Base-by-base conservation (phyloP, 1,140 invertebrate genomes). In the Drosophila funebris region DNA sequence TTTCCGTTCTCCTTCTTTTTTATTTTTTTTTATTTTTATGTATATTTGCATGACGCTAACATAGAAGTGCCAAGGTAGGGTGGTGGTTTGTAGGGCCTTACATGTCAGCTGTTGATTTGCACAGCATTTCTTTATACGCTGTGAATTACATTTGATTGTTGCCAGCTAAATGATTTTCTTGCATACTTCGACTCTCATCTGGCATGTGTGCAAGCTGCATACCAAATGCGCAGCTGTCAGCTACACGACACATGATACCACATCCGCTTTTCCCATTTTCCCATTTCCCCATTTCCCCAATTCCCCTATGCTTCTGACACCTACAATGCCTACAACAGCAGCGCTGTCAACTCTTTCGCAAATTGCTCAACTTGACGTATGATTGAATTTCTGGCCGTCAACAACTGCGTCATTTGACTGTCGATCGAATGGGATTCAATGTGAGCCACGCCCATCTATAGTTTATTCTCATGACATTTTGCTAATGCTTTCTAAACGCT, bases 101-200 rank as follows among this genome's bases (percentile, higher is more conserved):
- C 14, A 33, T 68, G 79, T 73, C 80, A 83, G 79, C 62, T 83
- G 79, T 76, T 74, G 62, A 68, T 73, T 69, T 76, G 60, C 63
- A 62, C 46, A 41, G 53, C 20, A 14, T 31, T 52, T 33, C 33
- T 74, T 82, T 81, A 53, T 69, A 50, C 20, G 62, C 57, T 73
- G 63, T 31, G 80, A 85, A 82, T 87, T 76, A 72, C 78, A 87
- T 87, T 87, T 77, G 78, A 85, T 85, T 85, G 83, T 82, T 78
- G 71, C 48, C 71, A 60, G 64, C 62, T 67, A 85, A 85, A 75
- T 72, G 77, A 81, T 87, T 87, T 75, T 72, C 50, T 64, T 54
- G 43, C 46, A 57, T 33, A 36, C 44, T 24, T 11, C 24, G 36
- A 43, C 53, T 22, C n/a, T 20, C 37, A 53, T 18, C 20, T 27